A percentile compares a stretch with the other conserved stretches of the same genome.
Evolutionary conservation across 2,797 vertebrate species (phyloP).

Genomic region (Oryzias sinensis): DNA sequence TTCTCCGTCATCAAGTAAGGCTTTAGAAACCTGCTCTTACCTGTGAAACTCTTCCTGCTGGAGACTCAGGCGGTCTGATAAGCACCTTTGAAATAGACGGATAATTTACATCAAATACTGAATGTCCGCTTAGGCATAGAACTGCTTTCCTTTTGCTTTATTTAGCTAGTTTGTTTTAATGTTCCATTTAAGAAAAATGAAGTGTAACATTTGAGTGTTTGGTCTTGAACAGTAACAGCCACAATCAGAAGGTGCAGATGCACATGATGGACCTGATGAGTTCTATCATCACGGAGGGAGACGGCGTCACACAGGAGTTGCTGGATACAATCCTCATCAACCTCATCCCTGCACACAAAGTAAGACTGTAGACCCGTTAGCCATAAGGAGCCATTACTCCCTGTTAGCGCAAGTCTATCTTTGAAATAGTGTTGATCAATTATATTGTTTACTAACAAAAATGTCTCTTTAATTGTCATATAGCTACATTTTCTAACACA

Average conservation of each 20-base stretch:
- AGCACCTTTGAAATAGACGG: too few relatives aligned
- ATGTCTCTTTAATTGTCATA: too few relatives aligned
- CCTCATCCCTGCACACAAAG: constrained; percentile 99
- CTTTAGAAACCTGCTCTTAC: neutral
- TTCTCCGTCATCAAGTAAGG: constrained; percentile 98
- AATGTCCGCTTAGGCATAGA: neutral
- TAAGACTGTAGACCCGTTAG: constrained; percentile 31
- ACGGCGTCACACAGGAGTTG: constrained; percentile 97
- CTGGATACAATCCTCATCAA: constrained; percentile 99
- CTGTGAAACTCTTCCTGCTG: neutral
- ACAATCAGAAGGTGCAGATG: constrained; percentile 99
- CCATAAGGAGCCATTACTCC: too few relatives aligned
- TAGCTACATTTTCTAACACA: too few relatives aligned
- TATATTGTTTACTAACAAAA: too few relatives aligned
- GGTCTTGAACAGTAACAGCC: constrained; percentile 87
- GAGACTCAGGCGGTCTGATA: neutral
- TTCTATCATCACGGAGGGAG: constrained; percentile 99
- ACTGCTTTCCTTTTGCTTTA: neutral
- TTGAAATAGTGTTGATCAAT: too few relatives aligned
- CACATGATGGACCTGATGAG: constrained; percentile 99
- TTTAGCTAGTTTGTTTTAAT: neutral
- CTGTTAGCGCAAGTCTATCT: too few relatives aligned
- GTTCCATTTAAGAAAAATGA: neutral
- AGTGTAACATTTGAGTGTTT: neutral
- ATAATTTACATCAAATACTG: neutral